A percentile compares a stretch with the other conserved stretches of the same genome.
phyloP scores from a whole-genome alignment of 2,113 vertebrate species.

The Promerops cafer region DNA sequence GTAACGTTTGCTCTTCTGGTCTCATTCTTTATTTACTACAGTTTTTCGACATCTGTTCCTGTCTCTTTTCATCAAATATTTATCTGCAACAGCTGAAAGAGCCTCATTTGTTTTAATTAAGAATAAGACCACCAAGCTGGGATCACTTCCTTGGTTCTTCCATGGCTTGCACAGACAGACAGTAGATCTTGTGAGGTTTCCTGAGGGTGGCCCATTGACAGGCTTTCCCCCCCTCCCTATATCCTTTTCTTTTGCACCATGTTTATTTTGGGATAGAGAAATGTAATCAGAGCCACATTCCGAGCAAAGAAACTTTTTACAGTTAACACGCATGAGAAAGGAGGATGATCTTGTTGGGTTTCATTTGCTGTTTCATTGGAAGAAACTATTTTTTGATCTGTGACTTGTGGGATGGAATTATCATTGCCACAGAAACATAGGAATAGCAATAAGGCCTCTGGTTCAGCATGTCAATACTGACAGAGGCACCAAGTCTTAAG shows the following conservation, averaged over 20 bases:
- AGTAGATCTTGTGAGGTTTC: conserved; percentile 23
- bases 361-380: neutral
- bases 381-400: neutral
- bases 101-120: conserved; percentile 75
- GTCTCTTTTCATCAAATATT: conserved; percentile 62
- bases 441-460: neutral
- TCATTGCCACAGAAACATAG: neutral
- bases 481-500: neutral
- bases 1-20: conserved; percentile 8
- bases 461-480: neutral
- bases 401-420: neutral
- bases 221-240: neutral
- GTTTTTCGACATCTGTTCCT: conserved; percentile 45
- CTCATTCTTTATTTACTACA: conserved; percentile 16
- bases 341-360: neutral
- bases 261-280: conserved; percentile 63
- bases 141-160: conserved; percentile 55
- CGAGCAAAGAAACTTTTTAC: neutral
- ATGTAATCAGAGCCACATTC: conserved; percentile 30
- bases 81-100: conserved; percentile 67
- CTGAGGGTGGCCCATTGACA: conserved; percentile 47
- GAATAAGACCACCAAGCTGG: conserved; percentile 79
- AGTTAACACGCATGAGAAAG: conserved; percentile 35
- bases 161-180: conserved; percentile 8
- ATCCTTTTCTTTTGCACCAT: conserved; percentile 27